A percentile compares a stretch with the other conserved stretches of the same genome.
Evolutionary conservation across 2,888 invertebrate species (phyloP).

Genomic region (Agapostemon virescens): DNA sequence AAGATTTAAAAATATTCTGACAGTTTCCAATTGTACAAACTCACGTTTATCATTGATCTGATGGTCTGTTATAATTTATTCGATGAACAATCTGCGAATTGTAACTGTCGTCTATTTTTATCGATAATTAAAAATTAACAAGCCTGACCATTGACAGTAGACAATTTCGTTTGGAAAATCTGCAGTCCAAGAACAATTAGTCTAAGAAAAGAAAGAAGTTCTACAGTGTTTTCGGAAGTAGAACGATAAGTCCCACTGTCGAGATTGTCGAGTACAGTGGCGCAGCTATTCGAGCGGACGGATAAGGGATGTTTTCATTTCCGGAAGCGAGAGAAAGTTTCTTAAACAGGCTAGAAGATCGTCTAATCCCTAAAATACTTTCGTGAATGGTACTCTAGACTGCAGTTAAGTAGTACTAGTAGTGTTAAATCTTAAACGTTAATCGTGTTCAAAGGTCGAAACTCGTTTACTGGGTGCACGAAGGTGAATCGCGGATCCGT

Average conservation of each 20-base stretch:
- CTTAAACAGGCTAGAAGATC: constrained; percentile 45
- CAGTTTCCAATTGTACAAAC: background rate
- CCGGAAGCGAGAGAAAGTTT: constrained; percentile 64
- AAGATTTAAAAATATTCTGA: background rate
- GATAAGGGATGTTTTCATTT: constrained; percentile 61
- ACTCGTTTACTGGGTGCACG: constrained; percentile 24
- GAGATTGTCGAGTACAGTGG: background rate
- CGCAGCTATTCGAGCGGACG: constrained; percentile 64
- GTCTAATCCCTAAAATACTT: constrained; percentile 58
- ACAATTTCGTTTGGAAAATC: background rate
- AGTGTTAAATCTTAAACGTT: constrained; percentile 32
- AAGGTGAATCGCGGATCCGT: background rate
- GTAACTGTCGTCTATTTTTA: background rate
- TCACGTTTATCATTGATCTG: background rate
- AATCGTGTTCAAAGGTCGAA: constrained; percentile 30
- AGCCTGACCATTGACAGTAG: background rate
- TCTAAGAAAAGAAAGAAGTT: background rate
- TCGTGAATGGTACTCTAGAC: constrained; percentile 57
- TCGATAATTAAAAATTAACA: background rate
- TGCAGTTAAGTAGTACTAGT: constrained; percentile 30
- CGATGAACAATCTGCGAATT: background rate
- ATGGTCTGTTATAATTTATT: background rate
- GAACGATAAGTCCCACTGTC: background rate
- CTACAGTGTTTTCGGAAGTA: background rate
- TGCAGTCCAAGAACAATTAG: background rate